Evolutionary conservation across 2,797 vertebrate species (phyloP).

Genomic region (Eulemur rubriventer): DNA sequence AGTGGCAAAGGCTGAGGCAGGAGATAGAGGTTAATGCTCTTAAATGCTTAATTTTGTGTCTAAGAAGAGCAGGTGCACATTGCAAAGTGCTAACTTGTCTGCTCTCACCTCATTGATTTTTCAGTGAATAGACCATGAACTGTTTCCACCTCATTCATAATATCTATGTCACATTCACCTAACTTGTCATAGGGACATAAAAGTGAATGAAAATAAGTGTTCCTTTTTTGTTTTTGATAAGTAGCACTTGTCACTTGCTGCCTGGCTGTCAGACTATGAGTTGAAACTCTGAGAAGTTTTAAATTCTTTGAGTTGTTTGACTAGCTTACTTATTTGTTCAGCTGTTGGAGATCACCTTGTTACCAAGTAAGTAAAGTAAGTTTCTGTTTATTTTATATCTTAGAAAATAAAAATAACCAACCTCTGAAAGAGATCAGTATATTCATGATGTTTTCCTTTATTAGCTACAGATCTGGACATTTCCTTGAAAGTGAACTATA

Average conservation of each 20-base stretch:
- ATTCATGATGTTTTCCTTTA: not conserved
- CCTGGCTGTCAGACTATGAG: not conserved
- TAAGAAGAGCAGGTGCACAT: not conserved
- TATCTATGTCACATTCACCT: slow-evolving; percentile 31
- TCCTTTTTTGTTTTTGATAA: slow-evolving; percentile 22
- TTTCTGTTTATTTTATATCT: not conserved
- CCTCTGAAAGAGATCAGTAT: not conserved
- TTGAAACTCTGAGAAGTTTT: not conserved
- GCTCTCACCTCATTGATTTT: slow-evolving; percentile 55
- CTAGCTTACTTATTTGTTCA: not conserved
- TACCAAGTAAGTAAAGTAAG: not conserved
- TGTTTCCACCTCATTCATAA: slow-evolving; percentile 43
- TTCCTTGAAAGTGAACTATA: not conserved
- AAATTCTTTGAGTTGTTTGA: not conserved
- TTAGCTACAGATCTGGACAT: not conserved
- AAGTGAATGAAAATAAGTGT: slow-evolving; percentile 19
- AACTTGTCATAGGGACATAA: slow-evolving; percentile 29
- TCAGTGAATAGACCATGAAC: slow-evolving; percentile 8
- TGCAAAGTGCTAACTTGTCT: not conserved
- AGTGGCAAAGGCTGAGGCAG: not conserved
- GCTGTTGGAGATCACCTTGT: not conserved
- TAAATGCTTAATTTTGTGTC: slow-evolving; percentile 41
- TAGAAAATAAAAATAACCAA: not conserved
- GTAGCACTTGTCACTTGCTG: slow-evolving; percentile 13
- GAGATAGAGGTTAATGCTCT: not conserved